phyloP scores from a whole-genome alignment of 2,113 vertebrate species.

The Dicaeum eximium region DNA sequence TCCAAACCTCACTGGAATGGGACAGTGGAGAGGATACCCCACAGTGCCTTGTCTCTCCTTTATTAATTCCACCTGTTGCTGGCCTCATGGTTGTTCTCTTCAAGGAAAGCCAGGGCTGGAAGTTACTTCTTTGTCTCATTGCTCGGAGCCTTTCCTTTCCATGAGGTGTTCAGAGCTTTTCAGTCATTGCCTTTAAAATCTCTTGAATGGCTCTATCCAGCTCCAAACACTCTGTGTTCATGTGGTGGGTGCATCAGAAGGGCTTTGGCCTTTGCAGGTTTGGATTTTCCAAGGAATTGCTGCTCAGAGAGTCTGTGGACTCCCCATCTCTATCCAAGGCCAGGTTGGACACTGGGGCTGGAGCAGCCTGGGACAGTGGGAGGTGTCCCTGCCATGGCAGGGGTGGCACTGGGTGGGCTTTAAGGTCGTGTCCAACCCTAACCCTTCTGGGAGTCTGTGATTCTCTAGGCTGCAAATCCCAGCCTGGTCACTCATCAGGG shows the following conservation, averaged over 20 bases:
- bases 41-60: not conserved
- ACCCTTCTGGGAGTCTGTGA: not conserved
- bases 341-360: not conserved
- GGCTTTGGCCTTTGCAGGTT: not conserved
- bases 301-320: not conserved
- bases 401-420: not conserved
- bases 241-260: not conserved
- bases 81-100: not conserved
- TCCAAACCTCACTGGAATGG: not conserved
- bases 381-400: not conserved
- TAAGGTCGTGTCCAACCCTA: not conserved
- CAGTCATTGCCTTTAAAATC: not conserved
- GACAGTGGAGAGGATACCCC: not conserved
- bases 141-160: not conserved
- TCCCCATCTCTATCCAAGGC: not conserved
- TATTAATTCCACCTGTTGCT: not conserved
- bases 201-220: not conserved
- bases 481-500: fast-evolving
- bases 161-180: not conserved
- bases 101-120: not conserved
- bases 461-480: not conserved
- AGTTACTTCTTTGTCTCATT: not conserved
- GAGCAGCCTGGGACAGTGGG: not conserved
- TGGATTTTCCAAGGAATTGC: not conserved
- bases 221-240: not conserved